Conservation (phyloP, 2,888 invertebrate genomes). For the Monopis laevigella region DNA sequence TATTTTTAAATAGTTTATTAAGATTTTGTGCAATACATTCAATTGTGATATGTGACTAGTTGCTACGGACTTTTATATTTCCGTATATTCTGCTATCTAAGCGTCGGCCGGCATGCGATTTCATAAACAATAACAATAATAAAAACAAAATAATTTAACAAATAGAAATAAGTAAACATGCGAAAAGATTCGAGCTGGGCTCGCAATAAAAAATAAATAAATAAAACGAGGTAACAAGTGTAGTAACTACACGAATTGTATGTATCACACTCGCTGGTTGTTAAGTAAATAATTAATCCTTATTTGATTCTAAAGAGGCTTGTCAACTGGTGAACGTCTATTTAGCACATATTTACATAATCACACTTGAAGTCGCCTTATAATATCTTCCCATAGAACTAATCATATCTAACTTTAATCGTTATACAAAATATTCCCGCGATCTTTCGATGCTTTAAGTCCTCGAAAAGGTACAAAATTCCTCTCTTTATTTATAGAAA, state of each 20-base stretch:
- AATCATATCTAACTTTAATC: constrained; percentile 48
- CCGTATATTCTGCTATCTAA: no score
- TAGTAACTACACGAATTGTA: constrained; percentile 53
- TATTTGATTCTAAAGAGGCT: constrained; percentile 26
- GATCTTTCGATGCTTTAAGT: not conserved
- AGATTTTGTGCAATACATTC: no score
- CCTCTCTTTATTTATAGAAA: no score
- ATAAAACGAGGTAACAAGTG: constrained; percentile 60
- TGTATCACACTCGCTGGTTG: constrained; percentile 43
- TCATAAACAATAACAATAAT: not conserved
- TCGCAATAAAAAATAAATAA: constrained; percentile 38
- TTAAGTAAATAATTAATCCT: constrained; percentile 14
- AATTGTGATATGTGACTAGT: no score
- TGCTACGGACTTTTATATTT: no score
- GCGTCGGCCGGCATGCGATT: no score
- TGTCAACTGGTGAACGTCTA: not conserved
- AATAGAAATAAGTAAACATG: not conserved
- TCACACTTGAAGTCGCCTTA: no score
- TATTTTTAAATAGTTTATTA: no score
- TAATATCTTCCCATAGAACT: constrained; percentile 54
- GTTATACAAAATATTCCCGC: constrained; percentile 56
- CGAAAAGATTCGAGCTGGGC: constrained; percentile 55
- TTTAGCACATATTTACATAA: not conserved
- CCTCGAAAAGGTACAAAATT: no score
- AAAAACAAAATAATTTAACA: not conserved